These are phyloP conservation scores for Dermolepida albohirtum DNA, from an alignment of 2,888 invertebrate species.

Conservation along the genomic window DNA sequence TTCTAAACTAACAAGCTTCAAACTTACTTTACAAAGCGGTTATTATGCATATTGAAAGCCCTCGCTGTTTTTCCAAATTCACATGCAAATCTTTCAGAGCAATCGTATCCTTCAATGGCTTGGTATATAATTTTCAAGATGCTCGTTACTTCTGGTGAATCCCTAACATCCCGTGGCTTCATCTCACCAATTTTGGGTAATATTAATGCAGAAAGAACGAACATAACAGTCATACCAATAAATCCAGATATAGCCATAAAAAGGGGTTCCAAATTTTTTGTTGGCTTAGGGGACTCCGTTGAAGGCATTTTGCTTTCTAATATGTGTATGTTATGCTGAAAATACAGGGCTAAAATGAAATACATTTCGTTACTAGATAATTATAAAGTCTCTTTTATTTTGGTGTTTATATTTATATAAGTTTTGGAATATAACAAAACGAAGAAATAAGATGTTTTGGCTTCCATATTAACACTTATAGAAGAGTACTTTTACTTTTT, in stretches of 20 bases:
- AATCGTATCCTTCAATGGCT: slow-evolving; percentile 66
- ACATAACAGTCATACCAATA: slow-evolving; percentile 69
- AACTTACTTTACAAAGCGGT: slow-evolving; percentile 63
- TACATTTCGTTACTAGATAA: too few species aligned
- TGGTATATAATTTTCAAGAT: slow-evolving; percentile 63
- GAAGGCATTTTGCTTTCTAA: slow-evolving; percentile 53
- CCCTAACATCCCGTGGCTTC: slow-evolving; percentile 56
- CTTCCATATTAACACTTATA: too few species aligned
- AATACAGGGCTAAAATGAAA: slow-evolving; percentile 16
- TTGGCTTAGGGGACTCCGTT: slow-evolving; percentile 54
- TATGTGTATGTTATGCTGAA: slow-evolving; percentile 62
- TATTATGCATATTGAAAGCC: slow-evolving; percentile 60
- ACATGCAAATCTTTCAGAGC: slow-evolving; percentile 65
- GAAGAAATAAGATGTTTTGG: too few species aligned
- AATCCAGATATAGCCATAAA: slow-evolving; percentile 72
- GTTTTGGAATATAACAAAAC: too few species aligned
- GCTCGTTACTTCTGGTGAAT: slow-evolving; percentile 59
- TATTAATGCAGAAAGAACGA: slow-evolving; percentile 67
- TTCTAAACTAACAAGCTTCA: background rate
- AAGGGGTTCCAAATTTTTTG: slow-evolving; percentile 66
- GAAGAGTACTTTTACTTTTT: too few species aligned
- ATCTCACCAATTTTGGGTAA: slow-evolving; percentile 65
- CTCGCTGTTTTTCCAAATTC: slow-evolving; percentile 64
- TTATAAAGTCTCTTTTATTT: too few species aligned
- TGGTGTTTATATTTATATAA: too few species aligned